Evolutionary conservation across 2,888 invertebrate genomes (phyloP), one percentile per base, ranked within the genome.

Genomic region (Lasioglossum pauxillum): DNA sequence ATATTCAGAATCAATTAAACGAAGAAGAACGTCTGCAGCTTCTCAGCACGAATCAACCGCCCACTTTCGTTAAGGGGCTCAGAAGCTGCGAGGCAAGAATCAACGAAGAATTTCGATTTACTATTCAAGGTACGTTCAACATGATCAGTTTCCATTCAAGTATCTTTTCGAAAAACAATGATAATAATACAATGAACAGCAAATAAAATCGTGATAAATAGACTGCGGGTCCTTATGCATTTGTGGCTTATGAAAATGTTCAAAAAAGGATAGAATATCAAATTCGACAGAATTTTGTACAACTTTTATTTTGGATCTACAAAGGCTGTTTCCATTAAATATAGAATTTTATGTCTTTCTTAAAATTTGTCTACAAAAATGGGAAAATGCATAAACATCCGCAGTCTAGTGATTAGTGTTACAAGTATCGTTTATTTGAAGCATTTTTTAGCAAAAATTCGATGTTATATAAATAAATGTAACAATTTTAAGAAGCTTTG

Each of bases 1-100:
- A 98, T 93, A 98, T 98, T 87, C 98, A 98, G 93, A 98, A 98
- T 95, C 98, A 98, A 94, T 94, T 98, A 78, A 98, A 98, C 92
- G 98, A 98, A 86, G 98, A 98, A 93, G 98, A 98, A 95, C 96
- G 97, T 79, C 95, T 97, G 27, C 97, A 98, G 92, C 96, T 98
- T 57, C 96, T 97, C 91, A 96, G 97, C 1, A 96, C 96, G 89
- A 98, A 98, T 95, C 97, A 98, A 94, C 98, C 98, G 2, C 98
- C 98, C 0, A 97, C 97, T 93, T 98, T 98, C 94, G 95, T 98
- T 5, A 97, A 97, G 82, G 98, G 98, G 0, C 95, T 98, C 14
- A 97, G 98, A 94, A 98, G 98, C 93, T 96, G 97, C 74, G 98
- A 98, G 95, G 97, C 97, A 0, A 97, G 97, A 94, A 98, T 98